phyloP scores from a whole-genome alignment of 2,888 invertebrate species.

The Amitus sp. region DNA sequence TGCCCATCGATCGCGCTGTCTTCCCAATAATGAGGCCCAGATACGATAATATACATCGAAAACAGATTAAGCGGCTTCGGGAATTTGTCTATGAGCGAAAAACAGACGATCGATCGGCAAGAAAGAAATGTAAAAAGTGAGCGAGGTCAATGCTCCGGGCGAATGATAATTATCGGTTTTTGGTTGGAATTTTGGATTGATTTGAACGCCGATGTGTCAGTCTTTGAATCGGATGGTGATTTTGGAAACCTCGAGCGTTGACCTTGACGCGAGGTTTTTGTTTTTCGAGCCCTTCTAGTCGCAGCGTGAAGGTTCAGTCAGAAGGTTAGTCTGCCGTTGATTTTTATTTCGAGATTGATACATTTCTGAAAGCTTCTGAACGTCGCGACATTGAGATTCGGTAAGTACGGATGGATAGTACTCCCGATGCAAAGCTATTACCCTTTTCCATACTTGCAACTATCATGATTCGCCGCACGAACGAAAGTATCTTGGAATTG shows the following conservation, averaged over 20 bases:
- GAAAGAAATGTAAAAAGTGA: slow-evolving; percentile 6
- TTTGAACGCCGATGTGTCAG: no score
- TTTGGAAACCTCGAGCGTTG: no score
- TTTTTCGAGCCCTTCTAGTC: slow-evolving; percentile 48
- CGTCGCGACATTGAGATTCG: slow-evolving; percentile 62
- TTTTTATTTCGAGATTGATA: slow-evolving; percentile 43
- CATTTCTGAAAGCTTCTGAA: slow-evolving; percentile 15
- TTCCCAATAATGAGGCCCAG: not conserved
- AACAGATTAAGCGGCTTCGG: not conserved
- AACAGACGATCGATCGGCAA: slow-evolving; percentile 22
- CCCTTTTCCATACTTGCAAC: slow-evolving; percentile 25
- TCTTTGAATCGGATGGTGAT: no score
- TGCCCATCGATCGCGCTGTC: no score
- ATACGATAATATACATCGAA: not conserved
- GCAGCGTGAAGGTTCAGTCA: slow-evolving; percentile 61
- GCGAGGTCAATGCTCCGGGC: no score
- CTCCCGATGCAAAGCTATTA: slow-evolving; percentile 51
- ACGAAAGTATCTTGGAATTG: no score
- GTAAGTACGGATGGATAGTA: slow-evolving; percentile 63
- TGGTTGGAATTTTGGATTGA: no score
- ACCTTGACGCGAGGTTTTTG: slow-evolving; percentile 8
- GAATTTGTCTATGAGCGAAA: slow-evolving; percentile 1
- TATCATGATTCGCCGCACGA: no score
- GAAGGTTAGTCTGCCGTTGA: slow-evolving; percentile 62
- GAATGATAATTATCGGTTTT: no score